These are phyloP conservation scores for Halictus rubicundus DNA, from an alignment of 1,140 invertebrate species.

Conservation along the genomic window DNA sequence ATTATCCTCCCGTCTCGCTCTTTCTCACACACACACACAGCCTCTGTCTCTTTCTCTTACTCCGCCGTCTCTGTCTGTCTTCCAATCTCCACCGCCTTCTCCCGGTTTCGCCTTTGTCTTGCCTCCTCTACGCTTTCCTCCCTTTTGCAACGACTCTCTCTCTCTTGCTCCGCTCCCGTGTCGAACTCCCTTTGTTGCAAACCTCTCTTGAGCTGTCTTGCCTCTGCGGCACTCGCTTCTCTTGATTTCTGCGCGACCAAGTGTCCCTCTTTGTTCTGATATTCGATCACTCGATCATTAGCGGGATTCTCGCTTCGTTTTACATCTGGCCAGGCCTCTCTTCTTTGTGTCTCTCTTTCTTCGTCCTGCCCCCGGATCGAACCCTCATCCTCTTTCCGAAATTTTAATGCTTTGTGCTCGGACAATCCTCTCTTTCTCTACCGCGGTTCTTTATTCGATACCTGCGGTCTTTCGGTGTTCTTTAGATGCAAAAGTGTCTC, in stretches of 20 bases:
- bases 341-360: too few relatives aligned
- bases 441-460: too few relatives aligned
- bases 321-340: background rate
- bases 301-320: background rate
- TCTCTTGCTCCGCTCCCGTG: background rate
- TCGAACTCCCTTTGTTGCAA: background rate
- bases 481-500: too few relatives aligned
- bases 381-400: too few relatives aligned
- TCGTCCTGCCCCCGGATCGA: too few relatives aligned
- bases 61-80: too few relatives aligned
- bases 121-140: background rate
- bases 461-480: too few relatives aligned
- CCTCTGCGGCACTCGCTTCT: background rate
- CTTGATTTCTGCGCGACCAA: slow-evolving; percentile 7
- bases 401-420: too few relatives aligned
- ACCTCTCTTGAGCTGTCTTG: background rate
- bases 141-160: background rate
- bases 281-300: background rate
- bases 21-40: background rate
- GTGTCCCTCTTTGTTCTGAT: slow-evolving; percentile 8
- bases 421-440: too few relatives aligned
- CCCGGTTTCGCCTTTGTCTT: background rate
- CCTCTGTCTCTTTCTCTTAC: background rate
- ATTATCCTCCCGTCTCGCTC: background rate
- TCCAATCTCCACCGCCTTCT: background rate